These are phyloP conservation scores for Tyto alba DNA, from an alignment of 2,113 vertebrate species.

Conservation along the genomic window DNA sequence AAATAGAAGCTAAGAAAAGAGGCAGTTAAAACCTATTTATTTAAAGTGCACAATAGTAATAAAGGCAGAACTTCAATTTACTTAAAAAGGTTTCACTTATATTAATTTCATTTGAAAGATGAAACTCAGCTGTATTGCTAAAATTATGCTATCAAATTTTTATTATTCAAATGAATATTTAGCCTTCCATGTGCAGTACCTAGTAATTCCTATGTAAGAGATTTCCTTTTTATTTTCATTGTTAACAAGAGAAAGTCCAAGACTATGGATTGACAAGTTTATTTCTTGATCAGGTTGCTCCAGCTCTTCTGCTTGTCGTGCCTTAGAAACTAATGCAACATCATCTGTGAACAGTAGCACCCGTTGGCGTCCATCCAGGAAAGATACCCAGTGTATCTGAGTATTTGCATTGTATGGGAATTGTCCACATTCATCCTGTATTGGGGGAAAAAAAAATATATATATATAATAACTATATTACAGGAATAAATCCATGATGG, in stretches of 20 bases:
- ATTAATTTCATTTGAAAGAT: neutral
- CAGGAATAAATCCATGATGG: neutral
- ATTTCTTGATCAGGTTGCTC: conserved; percentile 91
- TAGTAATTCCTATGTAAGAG: conserved; percentile 92
- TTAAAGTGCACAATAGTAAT: neutral
- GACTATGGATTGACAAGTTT: conserved; percentile 86
- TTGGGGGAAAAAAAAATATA: neutral
- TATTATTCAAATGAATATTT: neutral
- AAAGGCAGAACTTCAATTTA: neutral
- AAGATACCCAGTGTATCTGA: conserved; percentile 94
- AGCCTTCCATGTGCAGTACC: conserved; percentile 66
- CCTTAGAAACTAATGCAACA: conserved; percentile 87
- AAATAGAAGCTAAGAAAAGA: neutral
- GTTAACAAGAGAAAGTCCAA: conserved; percentile 92
- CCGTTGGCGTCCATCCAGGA: conserved; percentile 92
- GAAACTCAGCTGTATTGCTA: neutral
- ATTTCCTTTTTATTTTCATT: conserved; percentile 87
- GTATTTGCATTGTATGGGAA: conserved; percentile 81
- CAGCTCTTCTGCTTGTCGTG: conserved; percentile 91
- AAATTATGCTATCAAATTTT: neutral
- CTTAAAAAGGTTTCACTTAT: neutral
- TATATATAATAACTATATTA: neutral
- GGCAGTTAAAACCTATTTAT: neutral
- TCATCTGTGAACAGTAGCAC: conserved; percentile 94
- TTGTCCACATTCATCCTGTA: conserved; percentile 88